Base-by-base conservation (phyloP, 2,113 vertebrate genomes). In the Anseranas semipalmata region DNA sequence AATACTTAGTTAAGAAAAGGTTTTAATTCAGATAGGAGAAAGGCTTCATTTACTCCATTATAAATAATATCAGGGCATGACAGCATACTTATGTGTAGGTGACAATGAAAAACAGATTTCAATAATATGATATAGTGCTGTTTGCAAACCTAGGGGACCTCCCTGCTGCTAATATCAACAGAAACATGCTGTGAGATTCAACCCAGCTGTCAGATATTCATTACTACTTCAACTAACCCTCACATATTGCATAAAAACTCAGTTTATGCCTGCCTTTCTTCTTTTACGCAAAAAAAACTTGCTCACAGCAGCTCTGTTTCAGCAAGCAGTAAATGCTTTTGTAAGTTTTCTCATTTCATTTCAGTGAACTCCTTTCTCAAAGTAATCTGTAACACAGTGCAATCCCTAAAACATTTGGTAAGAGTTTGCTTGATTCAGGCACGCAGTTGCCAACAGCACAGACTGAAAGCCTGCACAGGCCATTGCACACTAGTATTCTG, bases 81-180 rank as follows among this genome's bases (percentile, higher is more conserved):
- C 89, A 41, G 66, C 85, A 87, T 50, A 18, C 79, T 80, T 53
- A 45, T 2, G 52, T 7, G 43, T 72, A 80, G 75, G 88, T 86
- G 92, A 92, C 72, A 88, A 96, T 92, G 90, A 84, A 93, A 94
- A 92, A 6, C 93, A 96, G 93, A 94, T 86, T 90, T 94, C 72
- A 58, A 88, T 84, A 77, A 77, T 74, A 59, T 2, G 56, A 89
- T 74, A 2, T 3, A 88, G 52, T 15, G 72, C 80, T 59, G 79
- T 78, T 56, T 93, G 90, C 85, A 90, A 93, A 92, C 90, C 79
- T 67, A 55, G 46, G 79, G 65, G 95, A 95, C 68, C 76, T 93
- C 72, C 85, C 96, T 89, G 83, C 79, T 86, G 93, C 80, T 93
- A 78, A 2, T 63, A 67, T 43, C 92, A 90, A 63, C 93, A 90